These are phyloP conservation scores for Hyles vespertilio DNA, from an alignment of 1,140 invertebrate species.

Conservation along the genomic window DNA sequence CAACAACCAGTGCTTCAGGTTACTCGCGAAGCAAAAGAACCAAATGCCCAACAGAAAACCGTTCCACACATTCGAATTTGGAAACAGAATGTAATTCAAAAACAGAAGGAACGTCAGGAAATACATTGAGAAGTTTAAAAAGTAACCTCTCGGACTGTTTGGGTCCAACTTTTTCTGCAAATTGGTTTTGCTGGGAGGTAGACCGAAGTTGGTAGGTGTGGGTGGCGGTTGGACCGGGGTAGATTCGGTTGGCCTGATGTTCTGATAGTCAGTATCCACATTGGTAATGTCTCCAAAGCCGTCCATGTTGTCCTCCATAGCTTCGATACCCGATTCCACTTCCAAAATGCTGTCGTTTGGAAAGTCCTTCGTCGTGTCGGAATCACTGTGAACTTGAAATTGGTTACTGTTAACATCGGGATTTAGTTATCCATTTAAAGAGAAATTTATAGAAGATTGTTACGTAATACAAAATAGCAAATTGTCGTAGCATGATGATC, in stretches of 20 bases:
- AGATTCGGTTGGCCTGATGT: slow-evolving; percentile 24
- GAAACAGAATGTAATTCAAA: slow-evolving; percentile 53
- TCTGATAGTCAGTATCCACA: slow-evolving; percentile 24
- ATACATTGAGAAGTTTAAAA: slow-evolving; percentile 61
- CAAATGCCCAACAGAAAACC: slow-evolving; percentile 69
- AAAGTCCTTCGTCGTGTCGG: slow-evolving; percentile 41
- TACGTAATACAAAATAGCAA: too few species aligned
- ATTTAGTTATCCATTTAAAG: too few species aligned
- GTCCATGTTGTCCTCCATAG: slow-evolving; percentile 65
- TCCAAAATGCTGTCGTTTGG: slow-evolving; percentile 55
- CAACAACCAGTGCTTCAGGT: slow-evolving; percentile 53
- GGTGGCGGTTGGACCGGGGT: slow-evolving; percentile 18
- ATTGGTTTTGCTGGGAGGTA: slow-evolving; percentile 52
- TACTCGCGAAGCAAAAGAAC: slow-evolving; percentile 54
- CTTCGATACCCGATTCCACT: slow-evolving; percentile 72
- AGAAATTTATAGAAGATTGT: too few species aligned
- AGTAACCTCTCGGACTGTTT: slow-evolving; percentile 38
- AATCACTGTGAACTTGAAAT: slow-evolving; percentile 37
- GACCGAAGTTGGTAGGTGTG: slow-evolving; percentile 39
- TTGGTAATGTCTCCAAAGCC: slow-evolving; percentile 45
- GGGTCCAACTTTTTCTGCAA: slow-evolving; percentile 23
- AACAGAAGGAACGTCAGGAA: slow-evolving; percentile 58
- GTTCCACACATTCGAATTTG: slow-evolving; percentile 59
- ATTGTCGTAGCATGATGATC: too few species aligned
- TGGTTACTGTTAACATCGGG: too few species aligned